These are phyloP conservation scores for Drosophila sp. DNA, from an alignment of 1,140 invertebrate genomes.

Conservation along the genomic window DNA sequence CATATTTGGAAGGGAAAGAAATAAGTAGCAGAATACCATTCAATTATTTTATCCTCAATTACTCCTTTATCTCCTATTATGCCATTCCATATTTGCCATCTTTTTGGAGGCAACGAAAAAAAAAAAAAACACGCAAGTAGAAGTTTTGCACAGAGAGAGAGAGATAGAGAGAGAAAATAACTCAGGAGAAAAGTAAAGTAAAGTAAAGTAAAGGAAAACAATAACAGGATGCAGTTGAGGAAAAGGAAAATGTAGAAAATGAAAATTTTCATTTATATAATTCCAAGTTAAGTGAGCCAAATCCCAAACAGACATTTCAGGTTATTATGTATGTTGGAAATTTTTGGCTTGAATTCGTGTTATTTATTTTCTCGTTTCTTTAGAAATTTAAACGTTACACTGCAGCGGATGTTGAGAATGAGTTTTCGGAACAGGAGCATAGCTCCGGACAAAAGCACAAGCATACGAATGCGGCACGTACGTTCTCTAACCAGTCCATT, in stretches of 20 bases:
- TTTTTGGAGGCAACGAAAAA: background rate
- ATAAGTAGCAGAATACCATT: background rate
- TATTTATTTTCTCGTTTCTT: slow-evolving; percentile 30
- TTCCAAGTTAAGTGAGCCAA: background rate
- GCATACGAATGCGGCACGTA: slow-evolving; percentile 56
- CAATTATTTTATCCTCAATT: background rate
- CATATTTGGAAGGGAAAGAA: background rate
- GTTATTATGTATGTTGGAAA: background rate
- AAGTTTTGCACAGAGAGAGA: background rate
- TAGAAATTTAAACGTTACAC: slow-evolving; percentile 82
- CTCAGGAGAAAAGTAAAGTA: background rate
- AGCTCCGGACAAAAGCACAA: slow-evolving; percentile 66
- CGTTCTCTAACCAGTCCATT: slow-evolving; percentile 77
- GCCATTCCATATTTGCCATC: background rate
- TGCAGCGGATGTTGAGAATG: slow-evolving; percentile 75
- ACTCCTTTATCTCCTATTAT: background rate
- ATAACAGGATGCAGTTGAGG: slow-evolving; percentile 10
- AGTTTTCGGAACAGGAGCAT: slow-evolving; percentile 76
- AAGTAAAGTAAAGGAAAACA: slow-evolving; percentile 6
- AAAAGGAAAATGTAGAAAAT: background rate
- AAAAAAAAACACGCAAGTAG: background rate
- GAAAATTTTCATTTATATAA: background rate
- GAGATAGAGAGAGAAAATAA: background rate
- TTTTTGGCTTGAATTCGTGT: slow-evolving; percentile 17
- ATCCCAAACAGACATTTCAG: slow-evolving; percentile 2